Evolutionary conservation across 2,888 invertebrate genomes (phyloP).

Genomic region (Osmoderma eremita): DNA sequence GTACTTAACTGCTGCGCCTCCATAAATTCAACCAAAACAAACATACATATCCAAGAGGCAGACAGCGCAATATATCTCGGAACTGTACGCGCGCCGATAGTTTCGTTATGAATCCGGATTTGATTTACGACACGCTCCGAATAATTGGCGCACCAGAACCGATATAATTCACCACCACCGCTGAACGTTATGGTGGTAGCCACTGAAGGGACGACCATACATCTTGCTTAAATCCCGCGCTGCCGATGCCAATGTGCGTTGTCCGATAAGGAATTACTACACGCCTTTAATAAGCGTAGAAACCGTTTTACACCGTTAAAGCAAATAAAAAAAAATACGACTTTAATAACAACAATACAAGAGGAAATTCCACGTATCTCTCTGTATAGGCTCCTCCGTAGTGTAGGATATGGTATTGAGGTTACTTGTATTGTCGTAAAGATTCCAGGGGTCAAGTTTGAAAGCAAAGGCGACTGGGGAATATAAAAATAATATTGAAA

Average conservation of each 20-base stretch:
- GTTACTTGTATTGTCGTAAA: too few relatives aligned
- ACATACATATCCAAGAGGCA: background rate
- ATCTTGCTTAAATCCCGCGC: conserved; percentile 18
- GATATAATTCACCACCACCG: conserved; percentile 9
- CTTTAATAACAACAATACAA: too few relatives aligned
- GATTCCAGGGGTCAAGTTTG: too few relatives aligned
- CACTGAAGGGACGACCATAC: background rate
- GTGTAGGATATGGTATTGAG: too few relatives aligned
- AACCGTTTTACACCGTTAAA: conserved; percentile 11
- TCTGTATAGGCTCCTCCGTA: too few relatives aligned
- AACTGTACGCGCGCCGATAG: background rate
- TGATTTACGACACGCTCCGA: conserved; percentile 21
- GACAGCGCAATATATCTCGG: background rate
- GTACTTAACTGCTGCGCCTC: background rate
- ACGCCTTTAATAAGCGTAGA: conserved; percentile 11
- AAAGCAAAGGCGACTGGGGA: too few relatives aligned
- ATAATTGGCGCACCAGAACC: conserved; percentile 23
- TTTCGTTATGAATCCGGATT: conserved; percentile 6
- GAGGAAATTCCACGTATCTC: too few relatives aligned
- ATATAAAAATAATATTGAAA: too few relatives aligned
- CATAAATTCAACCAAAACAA: background rate
- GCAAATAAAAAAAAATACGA: too few relatives aligned
- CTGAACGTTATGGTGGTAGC: background rate
- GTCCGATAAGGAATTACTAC: conserved; percentile 8
- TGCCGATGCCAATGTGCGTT: background rate